phyloP scores from a whole-genome alignment of 2,113 vertebrate genomes.

The Oxygymnocypris stewartii region DNA sequence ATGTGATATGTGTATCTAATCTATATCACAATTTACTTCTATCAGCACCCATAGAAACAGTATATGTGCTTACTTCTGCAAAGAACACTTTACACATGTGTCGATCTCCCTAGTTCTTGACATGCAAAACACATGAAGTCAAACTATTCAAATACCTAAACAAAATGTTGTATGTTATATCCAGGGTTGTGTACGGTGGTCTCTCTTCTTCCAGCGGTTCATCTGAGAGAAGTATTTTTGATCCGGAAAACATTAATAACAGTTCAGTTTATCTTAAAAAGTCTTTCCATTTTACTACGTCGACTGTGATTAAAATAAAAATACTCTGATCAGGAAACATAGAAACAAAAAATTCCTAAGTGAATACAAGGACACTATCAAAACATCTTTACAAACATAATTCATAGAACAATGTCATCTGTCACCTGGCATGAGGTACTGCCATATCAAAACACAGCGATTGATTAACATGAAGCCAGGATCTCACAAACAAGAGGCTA shows the following conservation, averaged over 20 bases:
- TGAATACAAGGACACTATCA: slow-evolving; percentile 60
- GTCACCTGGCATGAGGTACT: slow-evolving; percentile 72
- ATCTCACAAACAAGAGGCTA: slow-evolving; percentile 53
- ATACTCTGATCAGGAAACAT: slow-evolving; percentile 50
- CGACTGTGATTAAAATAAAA: slow-evolving; percentile 44
- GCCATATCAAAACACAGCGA: slow-evolving; percentile 67
- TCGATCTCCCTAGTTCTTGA: not conserved
- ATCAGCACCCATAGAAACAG: slow-evolving; percentile 46
- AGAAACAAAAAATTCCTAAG: slow-evolving; percentile 45
- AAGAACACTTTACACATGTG: slow-evolving; percentile 45
- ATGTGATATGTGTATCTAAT: not conserved
- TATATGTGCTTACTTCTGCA: slow-evolving; percentile 61
- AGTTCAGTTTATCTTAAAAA: slow-evolving; percentile 68
- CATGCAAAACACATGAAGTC: not conserved
- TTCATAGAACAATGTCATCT: slow-evolving; percentile 66
- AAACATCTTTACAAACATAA: slow-evolving; percentile 60
- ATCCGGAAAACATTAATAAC: slow-evolving; percentile 59
- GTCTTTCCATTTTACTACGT: slow-evolving; percentile 55
- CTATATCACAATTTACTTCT: slow-evolving; percentile 22
- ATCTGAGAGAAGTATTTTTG: slow-evolving; percentile 51
- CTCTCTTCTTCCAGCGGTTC: slow-evolving; percentile 45
- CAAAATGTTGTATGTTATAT: slow-evolving; percentile 29
- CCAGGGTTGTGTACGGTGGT: slow-evolving; percentile 2
- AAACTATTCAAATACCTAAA: slow-evolving; percentile 1
- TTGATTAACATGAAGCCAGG: slow-evolving; percentile 61